Evolutionary conservation across 2,113 vertebrate genomes (phyloP), one percentile per base, ranked within the genome.

Genomic region (Chloropsis hardwickii): DNA sequence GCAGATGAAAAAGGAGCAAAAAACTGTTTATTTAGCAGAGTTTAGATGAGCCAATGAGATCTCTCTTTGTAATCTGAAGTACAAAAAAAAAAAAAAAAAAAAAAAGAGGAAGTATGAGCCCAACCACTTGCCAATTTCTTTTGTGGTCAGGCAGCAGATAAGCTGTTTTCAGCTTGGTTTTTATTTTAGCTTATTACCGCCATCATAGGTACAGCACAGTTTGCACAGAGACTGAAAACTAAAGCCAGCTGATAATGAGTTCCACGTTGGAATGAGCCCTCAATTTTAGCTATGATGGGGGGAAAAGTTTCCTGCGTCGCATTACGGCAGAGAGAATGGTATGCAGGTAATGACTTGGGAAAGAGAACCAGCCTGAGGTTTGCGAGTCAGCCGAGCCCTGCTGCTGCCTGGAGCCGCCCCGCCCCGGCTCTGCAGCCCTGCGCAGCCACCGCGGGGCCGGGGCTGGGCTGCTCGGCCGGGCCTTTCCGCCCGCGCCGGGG

Each of bases 11-110:
- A 93, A 82, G 45, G 39, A 77, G 62, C 37, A 44, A 70, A 95
- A 86, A 81, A 18, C 7, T 81, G 72, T 77, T 94, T 86, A 57
- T 66, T 81, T 91, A 83, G 86, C 67, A 74, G 35, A 56, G 64
- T 54, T 81, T 35, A 83, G 40, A 77, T 39, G 33, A 86, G 58
- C 91, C 89, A 88, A 39, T 86, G 54, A 94, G 56, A 80, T 81
- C 60, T 4, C 58, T 19, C 28, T 45, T 31, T 72, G 40, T 71
- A 82, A 81, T 22, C 12, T 82, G 44, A 76, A 83, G 42, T 77
- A 31, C 4, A 51, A 37, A 88, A 67, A 76, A 54, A 82, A 56
- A 24, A 76, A 54, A 82, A 56, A 24, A 44, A 50, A 31, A 50
- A 33, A 29, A 27, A 50, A 50, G 37, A 90, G 72, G 86, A 96